phyloP scores from a whole-genome alignment of 2,113 vertebrate species.

The Vanacampus margaritifer region DNA sequence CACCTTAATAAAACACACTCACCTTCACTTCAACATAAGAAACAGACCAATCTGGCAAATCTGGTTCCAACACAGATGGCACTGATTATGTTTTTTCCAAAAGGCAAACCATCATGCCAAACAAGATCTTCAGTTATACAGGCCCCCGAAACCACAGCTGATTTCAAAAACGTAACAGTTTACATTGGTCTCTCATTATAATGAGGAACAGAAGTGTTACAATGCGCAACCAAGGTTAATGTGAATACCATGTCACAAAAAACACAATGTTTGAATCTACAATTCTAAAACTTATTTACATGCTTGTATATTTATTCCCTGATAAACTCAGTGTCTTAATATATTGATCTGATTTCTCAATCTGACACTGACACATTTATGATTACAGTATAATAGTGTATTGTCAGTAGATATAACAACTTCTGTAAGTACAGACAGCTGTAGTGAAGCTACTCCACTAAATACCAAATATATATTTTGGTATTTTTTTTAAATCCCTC shows the following conservation, averaged over 20 bases:
- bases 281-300: too few species aligned
- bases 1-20: background rate
- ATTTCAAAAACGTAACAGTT: too few species aligned
- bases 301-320: too few species aligned
- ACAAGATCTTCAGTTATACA: background rate
- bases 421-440: background rate
- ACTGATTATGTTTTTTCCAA: background rate
- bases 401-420: background rate
- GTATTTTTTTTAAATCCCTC: background rate
- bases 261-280: too few species aligned
- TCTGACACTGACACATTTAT: background rate
- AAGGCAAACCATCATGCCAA: background rate
- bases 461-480: background rate
- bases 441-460: background rate
- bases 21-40: background rate
- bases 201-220: background rate
- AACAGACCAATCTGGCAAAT: slow-evolving; percentile 1
- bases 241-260: too few species aligned
- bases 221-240: background rate
- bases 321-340: background rate
- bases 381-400: too few species aligned
- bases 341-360: background rate
- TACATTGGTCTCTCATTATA: background rate
- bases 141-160: background rate
- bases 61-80: background rate